A percentile compares a stretch with the other conserved stretches of the same genome.
Evolutionary conservation across 92 coral and sea anemone genomes (phyloP).

Genomic region (Parazoanthus swiftii): DNA sequence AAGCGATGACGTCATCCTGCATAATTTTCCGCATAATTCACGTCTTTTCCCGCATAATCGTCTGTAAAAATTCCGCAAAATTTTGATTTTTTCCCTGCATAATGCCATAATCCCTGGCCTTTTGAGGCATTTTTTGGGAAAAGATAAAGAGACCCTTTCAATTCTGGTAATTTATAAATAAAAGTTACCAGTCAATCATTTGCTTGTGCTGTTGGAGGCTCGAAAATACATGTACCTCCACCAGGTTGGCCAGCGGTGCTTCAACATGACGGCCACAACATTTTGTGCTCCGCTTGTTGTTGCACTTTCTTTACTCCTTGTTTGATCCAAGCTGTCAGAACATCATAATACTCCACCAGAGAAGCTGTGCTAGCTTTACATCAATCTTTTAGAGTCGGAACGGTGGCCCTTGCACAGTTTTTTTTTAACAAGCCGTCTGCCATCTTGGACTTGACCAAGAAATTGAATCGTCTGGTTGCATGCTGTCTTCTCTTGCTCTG

Average conservation of each 20-base stretch:
- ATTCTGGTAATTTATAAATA: too few relatives aligned
- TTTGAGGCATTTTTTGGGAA: too few relatives aligned
- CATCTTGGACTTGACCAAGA: slow-evolving; percentile 4
- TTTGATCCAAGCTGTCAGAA: slow-evolving; percentile 12
- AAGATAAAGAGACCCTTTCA: too few relatives aligned
- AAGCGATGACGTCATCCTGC: too few relatives aligned
- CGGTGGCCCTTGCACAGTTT: background rate
- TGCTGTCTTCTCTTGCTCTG: slow-evolving; percentile 34
- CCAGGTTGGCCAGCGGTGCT: background rate
- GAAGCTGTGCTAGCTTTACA: slow-evolving; percentile 12
- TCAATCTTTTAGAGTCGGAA: slow-evolving; percentile 6
- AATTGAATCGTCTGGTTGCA: slow-evolving; percentile 4
- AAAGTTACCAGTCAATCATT: too few relatives aligned
- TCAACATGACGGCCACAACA: slow-evolving; percentile 13
- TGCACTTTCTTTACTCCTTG: slow-evolving; percentile 14
- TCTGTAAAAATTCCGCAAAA: too few relatives aligned
- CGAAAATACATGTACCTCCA: too few relatives aligned
- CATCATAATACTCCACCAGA: slow-evolving; percentile 14
- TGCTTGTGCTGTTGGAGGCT: too few relatives aligned
- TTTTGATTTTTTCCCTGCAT: too few relatives aligned
- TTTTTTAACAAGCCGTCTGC: slow-evolving; percentile 4
- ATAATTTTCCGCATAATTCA: too few relatives aligned
- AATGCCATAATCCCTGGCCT: too few relatives aligned
- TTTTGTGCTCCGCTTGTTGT: slow-evolving; percentile 22
- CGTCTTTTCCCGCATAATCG: too few relatives aligned